A percentile compares a stretch with the other conserved stretches of the same genome.
Conservation (phyloP, 2,113 vertebrate species). For the Salvelinus fontinalis region DNA sequence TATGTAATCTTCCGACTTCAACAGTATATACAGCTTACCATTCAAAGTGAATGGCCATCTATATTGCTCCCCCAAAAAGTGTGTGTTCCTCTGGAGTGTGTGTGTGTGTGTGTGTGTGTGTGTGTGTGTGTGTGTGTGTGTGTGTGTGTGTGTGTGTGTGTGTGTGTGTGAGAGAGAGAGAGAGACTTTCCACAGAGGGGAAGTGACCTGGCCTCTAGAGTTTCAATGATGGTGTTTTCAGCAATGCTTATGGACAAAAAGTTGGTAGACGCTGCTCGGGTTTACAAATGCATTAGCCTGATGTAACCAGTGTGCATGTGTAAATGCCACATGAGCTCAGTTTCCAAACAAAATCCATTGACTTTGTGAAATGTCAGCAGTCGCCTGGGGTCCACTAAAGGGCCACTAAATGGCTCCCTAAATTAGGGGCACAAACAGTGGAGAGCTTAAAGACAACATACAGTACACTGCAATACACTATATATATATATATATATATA, state of each 20-base stretch:
- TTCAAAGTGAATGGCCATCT: too few species aligned
- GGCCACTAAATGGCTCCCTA: slow-evolving; percentile 13
- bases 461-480: too few species aligned
- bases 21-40: too few species aligned
- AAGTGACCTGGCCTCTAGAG: background rate
- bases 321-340: slow-evolving; percentile 42
- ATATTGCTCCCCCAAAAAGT: too few species aligned
- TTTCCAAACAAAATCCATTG: slow-evolving; percentile 29
- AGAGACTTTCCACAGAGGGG: background rate
- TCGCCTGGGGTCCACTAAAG: slow-evolving; percentile 7
- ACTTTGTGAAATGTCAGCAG: slow-evolving; percentile 40
- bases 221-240: background rate
- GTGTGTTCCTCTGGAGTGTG: too few species aligned
- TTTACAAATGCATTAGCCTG: slow-evolving; percentile 2
- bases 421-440: slow-evolving; percentile 4
- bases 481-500: too few species aligned
- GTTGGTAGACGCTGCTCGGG: slow-evolving; percentile 3
- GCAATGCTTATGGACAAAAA: background rate
- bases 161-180: too few species aligned
- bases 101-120: too few species aligned
- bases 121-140: too few species aligned
- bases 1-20: too few species aligned
- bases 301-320: slow-evolving; percentile 4
- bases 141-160: too few species aligned
- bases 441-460: too few species aligned